Evolutionary conservation across 2,888 invertebrate species (phyloP), one percentile per base, ranked within the genome.

Genomic region (Pollenia amentaria): DNA sequence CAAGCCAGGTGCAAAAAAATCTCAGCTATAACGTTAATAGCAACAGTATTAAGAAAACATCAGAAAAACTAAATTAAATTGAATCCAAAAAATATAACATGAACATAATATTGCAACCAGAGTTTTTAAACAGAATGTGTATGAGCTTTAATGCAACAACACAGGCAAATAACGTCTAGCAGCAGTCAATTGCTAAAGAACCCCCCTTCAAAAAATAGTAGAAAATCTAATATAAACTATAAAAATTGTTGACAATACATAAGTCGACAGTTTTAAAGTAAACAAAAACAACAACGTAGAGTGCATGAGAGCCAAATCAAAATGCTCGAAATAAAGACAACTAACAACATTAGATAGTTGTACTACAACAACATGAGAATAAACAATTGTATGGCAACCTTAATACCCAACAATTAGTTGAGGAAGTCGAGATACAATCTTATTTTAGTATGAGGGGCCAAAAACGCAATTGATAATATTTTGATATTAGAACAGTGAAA

Each of bases 1-100:
- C 42, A 64, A 83, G 70, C 86, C 86, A 86, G 86, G 86, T 86
- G 86, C 86, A 86, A 82, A 72, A n/a, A 79, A 82, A 82, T 82
- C 78, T 78, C 55, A 78, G 51, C 70, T 64, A 51, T 62, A 65
- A 65, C 42, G 6, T 21, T 10, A 44, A 77, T 11, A 77, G 11
- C 65, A 75, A 40, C 69, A 75, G 40, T 29, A 57, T 38, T 48
- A n/a, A 75, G 29, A 51, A 42, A 60, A 16, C 44, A 44, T 42
- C 7, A 46, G 46, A 18, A 18, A 75, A 72, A 81, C 16, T 48
- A 78, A 85, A 82, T 79, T 82, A 67, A 64, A 86, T 75, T 55
- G 69, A 83, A 81, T 70, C 42, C 70, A 65, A 72, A 79, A 81
- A 69, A 78, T 73, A 85, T 73, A 78, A 85, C 57, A 82, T 82